These are phyloP conservation scores for Astropecten irregularis DNA, from an alignment of 53 echinoderm and acorn worm species.

Conservation along the genomic window DNA sequence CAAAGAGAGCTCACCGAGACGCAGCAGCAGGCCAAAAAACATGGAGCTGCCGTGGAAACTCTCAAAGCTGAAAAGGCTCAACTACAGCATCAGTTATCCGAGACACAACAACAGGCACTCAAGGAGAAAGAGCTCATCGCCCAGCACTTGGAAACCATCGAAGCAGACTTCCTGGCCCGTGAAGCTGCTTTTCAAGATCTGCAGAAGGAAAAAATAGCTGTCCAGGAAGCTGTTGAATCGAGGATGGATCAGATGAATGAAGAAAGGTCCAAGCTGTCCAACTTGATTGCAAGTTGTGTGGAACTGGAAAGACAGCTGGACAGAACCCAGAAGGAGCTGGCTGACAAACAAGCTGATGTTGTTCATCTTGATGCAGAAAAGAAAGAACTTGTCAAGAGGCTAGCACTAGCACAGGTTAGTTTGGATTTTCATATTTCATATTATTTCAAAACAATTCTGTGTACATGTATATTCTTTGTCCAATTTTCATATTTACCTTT, in stretches of 20 bases:
- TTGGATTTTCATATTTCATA: background rate
- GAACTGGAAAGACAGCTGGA: conserved; percentile 93
- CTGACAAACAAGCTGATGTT: conserved; percentile 75
- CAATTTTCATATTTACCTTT: too few species aligned
- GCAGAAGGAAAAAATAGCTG: conserved; percentile 87
- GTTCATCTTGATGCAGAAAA: conserved; percentile 82
- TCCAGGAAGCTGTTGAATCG: conserved; percentile 84
- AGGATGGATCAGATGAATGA: conserved; percentile 95
- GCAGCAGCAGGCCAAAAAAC: conserved; percentile 67
- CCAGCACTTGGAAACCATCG: conserved; percentile 94
- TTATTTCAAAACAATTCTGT: background rate
- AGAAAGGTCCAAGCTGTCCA: conserved; percentile 81
- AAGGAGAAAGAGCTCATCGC: conserved; percentile 96
- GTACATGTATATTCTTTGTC: too few species aligned
- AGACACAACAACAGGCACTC: conserved; percentile 79
- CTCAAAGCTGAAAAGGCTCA: conserved; percentile 90
- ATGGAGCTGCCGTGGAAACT: conserved; percentile 75
- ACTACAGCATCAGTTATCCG: conserved; percentile 77
- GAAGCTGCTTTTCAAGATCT: conserved; percentile 86
- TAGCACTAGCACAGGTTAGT: conserved; percentile 83
- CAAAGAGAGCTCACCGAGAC: conserved; percentile 78
- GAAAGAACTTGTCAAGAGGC: conserved; percentile 79
- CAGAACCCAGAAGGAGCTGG: conserved; percentile 81
- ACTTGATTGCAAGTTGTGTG: conserved; percentile 81
- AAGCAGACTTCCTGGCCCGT: conserved; percentile 93